Evolutionary conservation across 2,888 invertebrate genomes (phyloP), one percentile per base, ranked within the genome.

Genomic region (Eudasyphora cyanicolor): DNA sequence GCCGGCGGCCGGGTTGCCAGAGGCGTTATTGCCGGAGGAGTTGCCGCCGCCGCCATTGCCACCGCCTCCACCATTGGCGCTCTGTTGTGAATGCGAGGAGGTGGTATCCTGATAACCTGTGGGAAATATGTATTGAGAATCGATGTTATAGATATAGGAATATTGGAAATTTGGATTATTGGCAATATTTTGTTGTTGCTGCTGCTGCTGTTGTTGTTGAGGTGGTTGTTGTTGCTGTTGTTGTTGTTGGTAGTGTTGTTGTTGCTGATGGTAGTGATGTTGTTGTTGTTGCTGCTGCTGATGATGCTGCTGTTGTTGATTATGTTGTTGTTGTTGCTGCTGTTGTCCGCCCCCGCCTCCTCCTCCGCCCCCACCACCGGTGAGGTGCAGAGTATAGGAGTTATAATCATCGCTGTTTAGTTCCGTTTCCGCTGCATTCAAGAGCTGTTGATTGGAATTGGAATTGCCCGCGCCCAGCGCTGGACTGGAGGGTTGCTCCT

Each of bases 401-500:
- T 86, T 86, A 80, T 90, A 90, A 86, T 89, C 89, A 85, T 90
- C 89, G 74, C 82, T 87, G 81, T 85, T 87, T 76, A 87, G 86
- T 79, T 88, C 86, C 64, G 85, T 86, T 57, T 87, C 86, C 29
- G 74, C 74, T 87, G 76, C 45, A 81, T 80, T 77, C 29, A 84
- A 2, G 27, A 84, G 51, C 24, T 80, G 85, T 17, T 78, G 82
- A 81, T 79, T 81, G 73, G 76, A 82, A 79, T 78, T 87, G 57
- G 85, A 86, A 74, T 83, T 87, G 71, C 85, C 87, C 84, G 82
- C 86, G 88, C 90, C 92, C 87, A 90, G 91, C 89, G 89, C 93
- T 87, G 91, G 95, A 90, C 95, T 95, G 88, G 95, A 94, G 88
- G 95, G 95, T 87, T 96, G 95, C 81, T 92, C 91, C 73, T 86